Percentiles rank a stretch among this genome's conserved stretches.
phyloP scores from a whole-genome alignment of 2,113 vertebrate species.

The Mirza zaza region DNA sequence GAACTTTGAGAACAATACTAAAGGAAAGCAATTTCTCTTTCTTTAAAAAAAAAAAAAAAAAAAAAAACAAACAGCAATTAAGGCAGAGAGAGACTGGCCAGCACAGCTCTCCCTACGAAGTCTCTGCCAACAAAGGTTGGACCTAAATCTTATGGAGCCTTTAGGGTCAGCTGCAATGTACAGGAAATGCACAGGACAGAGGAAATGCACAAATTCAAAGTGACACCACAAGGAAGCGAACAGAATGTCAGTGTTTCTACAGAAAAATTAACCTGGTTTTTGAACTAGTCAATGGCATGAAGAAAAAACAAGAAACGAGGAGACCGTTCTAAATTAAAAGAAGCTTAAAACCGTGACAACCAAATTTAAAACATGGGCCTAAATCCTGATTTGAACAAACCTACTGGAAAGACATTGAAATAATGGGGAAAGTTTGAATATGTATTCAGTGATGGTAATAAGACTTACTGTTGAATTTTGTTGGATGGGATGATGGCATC shows the following conservation, averaged over 20 bases:
- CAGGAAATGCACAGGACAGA: background rate
- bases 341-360: background rate
- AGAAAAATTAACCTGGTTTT: background rate
- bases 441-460: background rate
- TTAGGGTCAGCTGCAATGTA: background rate
- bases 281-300: background rate
- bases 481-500: background rate
- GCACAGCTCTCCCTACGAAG: background rate
- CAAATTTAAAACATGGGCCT: background rate
- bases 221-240: background rate
- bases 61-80: background rate
- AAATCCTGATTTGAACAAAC: background rate
- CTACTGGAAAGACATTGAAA: background rate
- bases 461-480: background rate
- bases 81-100: background rate
- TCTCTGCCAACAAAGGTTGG: background rate
- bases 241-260: background rate
- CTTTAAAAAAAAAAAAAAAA: background rate
- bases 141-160: background rate
- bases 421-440: background rate
- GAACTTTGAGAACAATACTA: background rate
- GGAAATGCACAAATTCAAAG: background rate
- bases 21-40: background rate
- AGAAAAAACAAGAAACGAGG: rapidly evolving
- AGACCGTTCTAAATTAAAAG: background rate